Percentiles rank a stretch among this genome's conserved stretches.
Conservation (phyloP, 2,113 vertebrate genomes). For the Chlorodrepanis virens region DNA sequence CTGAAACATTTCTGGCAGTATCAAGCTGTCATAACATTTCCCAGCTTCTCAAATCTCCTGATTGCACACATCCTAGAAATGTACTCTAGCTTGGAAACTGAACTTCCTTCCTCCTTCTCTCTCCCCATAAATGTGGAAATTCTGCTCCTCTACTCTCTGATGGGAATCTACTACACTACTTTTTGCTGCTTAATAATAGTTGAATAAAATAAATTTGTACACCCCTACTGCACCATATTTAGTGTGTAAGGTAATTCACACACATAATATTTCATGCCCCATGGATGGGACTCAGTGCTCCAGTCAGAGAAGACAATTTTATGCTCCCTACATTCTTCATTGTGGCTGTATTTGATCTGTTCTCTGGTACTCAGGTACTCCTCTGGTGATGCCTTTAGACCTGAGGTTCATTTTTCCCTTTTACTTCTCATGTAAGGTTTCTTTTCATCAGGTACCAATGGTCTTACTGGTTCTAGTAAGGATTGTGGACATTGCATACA, state of each 20-base stretch:
- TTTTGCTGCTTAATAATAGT: background rate
- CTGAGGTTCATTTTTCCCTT: background rate
- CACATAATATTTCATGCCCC: background rate
- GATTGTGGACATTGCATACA: background rate
- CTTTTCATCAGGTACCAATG: background rate
- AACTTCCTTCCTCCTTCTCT: background rate
- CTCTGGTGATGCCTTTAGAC: background rate
- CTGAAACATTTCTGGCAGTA: background rate
- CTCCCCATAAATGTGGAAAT: background rate
- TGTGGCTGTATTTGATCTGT: background rate
- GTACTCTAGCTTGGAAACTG: background rate
- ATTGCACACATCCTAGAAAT: background rate
- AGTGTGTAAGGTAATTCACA: background rate
- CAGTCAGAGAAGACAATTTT: background rate
- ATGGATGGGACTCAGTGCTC: background rate
- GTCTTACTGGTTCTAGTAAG: background rate
- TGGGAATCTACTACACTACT: background rate
- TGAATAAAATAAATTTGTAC: background rate
- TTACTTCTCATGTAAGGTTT: background rate
- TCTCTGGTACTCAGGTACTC: background rate
- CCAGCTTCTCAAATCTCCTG: background rate
- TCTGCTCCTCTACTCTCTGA: background rate
- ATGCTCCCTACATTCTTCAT: background rate
- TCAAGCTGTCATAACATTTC: background rate
- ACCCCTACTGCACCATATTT: background rate